A percentile compares a stretch with the other conserved stretches of the same genome.
Conservation (phyloP, 2,113 vertebrate genomes). For the Progne subis region DNA sequence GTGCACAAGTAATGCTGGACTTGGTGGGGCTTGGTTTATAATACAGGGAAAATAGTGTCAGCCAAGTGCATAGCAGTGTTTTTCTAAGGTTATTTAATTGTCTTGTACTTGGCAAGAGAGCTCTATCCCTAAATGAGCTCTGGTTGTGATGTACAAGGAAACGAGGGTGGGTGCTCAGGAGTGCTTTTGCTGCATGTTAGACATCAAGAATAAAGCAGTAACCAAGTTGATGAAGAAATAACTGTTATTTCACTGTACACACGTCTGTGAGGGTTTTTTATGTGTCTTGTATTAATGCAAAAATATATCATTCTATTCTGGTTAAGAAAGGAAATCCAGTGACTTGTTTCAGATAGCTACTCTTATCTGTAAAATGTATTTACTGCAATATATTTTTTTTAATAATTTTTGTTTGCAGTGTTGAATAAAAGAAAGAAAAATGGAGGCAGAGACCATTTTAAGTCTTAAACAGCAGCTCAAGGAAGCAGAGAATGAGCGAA, state of each 20-base stretch:
- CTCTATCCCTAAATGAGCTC: not conserved
- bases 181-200: not conserved
- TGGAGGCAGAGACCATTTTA: constrained; percentile 73
- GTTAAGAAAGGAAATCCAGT: not conserved
- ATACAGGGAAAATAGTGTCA: not conserved
- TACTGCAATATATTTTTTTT: not conserved
- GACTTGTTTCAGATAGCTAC: not conserved
- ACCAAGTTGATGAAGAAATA: not conserved
- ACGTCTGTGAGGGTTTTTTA: not conserved
- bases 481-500: constrained; percentile 82
- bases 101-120: not conserved
- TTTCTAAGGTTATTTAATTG: not conserved
- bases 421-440: not conserved
- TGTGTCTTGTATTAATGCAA: not conserved
- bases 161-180: rapidly evolving
- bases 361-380: not conserved
- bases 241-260: not conserved
- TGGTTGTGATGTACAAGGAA: not conserved
- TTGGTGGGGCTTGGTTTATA: not conserved
- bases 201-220: not conserved
- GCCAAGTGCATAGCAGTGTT: not conserved
- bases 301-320: not conserved
- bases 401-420: not conserved
- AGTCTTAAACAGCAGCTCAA: constrained; percentile 79
- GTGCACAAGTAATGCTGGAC: not conserved